Evolutionary conservation across 2,113 vertebrate genomes (phyloP).

Genomic region (Tragelaphus scriptus): DNA sequence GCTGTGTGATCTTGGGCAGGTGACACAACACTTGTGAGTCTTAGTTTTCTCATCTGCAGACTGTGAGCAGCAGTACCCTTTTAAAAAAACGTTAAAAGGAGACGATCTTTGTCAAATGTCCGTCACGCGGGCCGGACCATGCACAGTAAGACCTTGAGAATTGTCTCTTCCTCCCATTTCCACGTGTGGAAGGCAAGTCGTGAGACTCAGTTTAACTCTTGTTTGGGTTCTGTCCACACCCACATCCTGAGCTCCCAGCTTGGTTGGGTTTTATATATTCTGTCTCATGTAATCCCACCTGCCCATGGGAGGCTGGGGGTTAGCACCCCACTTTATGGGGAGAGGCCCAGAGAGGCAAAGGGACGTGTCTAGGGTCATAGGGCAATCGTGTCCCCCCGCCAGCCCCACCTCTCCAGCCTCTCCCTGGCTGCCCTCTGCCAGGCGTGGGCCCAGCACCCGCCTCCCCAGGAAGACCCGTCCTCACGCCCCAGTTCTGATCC

Average conservation of each 20-base stretch:
- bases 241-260: rapidly evolving
- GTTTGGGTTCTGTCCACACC: background rate
- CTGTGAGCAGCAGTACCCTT: background rate
- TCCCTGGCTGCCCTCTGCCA: rapidly evolving
- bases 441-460: rapidly evolving
- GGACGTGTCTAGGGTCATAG: background rate
- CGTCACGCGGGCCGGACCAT: rapidly evolving
- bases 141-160: rapidly evolving
- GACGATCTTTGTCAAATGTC: rapidly evolving
- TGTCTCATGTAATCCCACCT: background rate
- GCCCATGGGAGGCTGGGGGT: rapidly evolving
- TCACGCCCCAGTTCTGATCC: rapidly evolving
- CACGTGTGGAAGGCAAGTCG: rapidly evolving
- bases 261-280: rapidly evolving
- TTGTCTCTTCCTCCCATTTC: rapidly evolving
- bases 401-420: background rate
- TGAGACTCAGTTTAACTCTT: rapidly evolving
- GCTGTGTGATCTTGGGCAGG: background rate
- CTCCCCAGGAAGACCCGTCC: background rate
- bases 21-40: background rate
- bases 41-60: background rate
- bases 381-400: background rate
- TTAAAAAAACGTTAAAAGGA: background rate
- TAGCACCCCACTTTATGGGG: background rate
- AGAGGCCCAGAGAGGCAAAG: background rate